Base-by-base conservation (phyloP, 2,113 vertebrate genomes). In the Halichoerus grypus region DNA sequence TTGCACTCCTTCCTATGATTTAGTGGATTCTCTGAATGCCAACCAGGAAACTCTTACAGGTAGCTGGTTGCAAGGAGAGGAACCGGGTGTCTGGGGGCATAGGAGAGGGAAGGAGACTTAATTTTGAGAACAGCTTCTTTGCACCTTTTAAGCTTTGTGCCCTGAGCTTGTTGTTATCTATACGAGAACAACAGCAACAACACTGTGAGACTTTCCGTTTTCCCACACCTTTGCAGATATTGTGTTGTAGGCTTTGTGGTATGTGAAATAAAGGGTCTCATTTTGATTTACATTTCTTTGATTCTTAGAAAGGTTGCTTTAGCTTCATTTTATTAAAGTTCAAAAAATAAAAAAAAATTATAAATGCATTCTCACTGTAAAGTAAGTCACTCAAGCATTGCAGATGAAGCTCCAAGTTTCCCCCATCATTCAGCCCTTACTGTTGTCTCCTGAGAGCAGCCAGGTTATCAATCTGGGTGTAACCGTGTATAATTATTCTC, bases 301-400 rank as follows among this genome's bases (percentile, higher is more conserved):
- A 88, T 65, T 39, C 74, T 76, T 76, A 53, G 21, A 85, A 85
- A 96, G 51, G 10, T 59, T 96, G 46, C 39, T 93, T 88, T 77
- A 49, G 24, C 15, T 84, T 88, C 51, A 65, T 94, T 88, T 96
- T 36, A 72, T 59, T 77, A 46, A 67, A 59, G 31, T 67, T 69
- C 61, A 57, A 55, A 76, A 46, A 16, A 26, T 7, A 0, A 7
- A 21, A 57, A 21, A 36, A 93, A 82, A 83, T 63, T 88, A 63
- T 19, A 24, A 71, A 63, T 51, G 1, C 11, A 22, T 92, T 72
- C 8, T 89, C 9, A 19, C 12, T 67, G 2, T 77, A 61, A 69
- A 91, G n/a, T 51, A 85, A 63, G 26, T 63, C 77, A 51, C 51
- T n/a, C 26, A 42, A 9, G 21, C 19, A 36, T 31, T n/a, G 49